Base-by-base conservation (phyloP, 2,113 vertebrate species). In the Illadopsis cleaveri region DNA sequence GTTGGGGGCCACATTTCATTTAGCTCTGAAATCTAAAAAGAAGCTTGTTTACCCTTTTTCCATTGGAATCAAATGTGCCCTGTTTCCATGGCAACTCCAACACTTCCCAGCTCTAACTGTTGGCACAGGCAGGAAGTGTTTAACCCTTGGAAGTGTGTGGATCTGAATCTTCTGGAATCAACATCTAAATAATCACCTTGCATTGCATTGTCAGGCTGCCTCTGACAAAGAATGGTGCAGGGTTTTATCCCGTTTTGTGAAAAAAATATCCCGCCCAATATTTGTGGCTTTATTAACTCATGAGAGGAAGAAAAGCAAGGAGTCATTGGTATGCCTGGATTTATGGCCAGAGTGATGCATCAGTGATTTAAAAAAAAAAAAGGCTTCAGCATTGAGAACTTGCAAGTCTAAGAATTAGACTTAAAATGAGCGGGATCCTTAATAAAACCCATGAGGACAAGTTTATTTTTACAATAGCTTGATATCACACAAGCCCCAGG, bases 81-180 rank as follows among this genome's bases (percentile, higher is more conserved):
- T 47, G 96, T 97, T 96, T 83, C 96, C 58, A 96, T 97, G 92
- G 96, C 82, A 96, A 96, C 96, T 35, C 64, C 60, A 77, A 81
- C 88, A 90, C 85, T 90, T 91, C 82, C 77, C 21, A 78, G 89
- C 82, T 88, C 91, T 44, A 82, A 88, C 92, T 89, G 86, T 91
- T 82, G 73, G 73, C 76, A 58, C 85, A 77, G 82, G 25, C 57
- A 44, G 81, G 60, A 78, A 77, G 75, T 4, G 44, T 84, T 97
- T 96, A 97, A 97, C 96, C 86, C 91, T 96, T 81, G 82, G 40
- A 84, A 84, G 58, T 44, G 31, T 35, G 48, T 1, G 9, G 64
- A 62, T 37, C 54, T 50, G 82, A 50, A 60, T 88, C 37, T 64
- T 62, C 42, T 75, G 62, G 15, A 71, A 93, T 61, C 75, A 42